Evolutionary conservation across 92 coral and sea anemone genomes (phyloP).

Genomic region (Virgularia gustaviana): DNA sequence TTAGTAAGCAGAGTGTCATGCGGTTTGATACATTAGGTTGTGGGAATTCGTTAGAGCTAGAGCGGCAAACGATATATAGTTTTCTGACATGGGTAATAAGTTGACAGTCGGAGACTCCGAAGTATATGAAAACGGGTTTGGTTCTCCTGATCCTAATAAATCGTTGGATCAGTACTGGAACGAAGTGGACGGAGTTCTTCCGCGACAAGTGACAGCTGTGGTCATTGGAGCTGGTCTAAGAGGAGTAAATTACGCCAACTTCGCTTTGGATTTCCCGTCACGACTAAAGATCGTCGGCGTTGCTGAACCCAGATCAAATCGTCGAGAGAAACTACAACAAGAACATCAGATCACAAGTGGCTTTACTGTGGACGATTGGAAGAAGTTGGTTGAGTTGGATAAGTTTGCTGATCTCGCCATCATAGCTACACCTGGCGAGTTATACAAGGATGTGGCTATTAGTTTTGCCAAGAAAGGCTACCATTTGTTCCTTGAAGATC

Average conservation of each 20-base stretch:
- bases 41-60: no score
- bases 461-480: conserved; percentile 23
- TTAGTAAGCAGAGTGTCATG: no score
- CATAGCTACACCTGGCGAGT: conserved; percentile 1
- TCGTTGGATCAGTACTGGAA: no score
- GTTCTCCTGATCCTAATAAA: no score
- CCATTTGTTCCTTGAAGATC: conserved; percentile 20
- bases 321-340: neutral
- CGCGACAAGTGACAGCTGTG: neutral
- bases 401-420: conserved; percentile 18
- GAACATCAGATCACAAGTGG: neutral
- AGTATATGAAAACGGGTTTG: no score
- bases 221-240: conserved; percentile 2
- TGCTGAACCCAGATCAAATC: neutral
- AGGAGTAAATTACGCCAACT: neutral
- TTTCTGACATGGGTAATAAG: no score
- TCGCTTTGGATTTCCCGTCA: neutral
- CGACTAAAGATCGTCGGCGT: neutral
- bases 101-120: no score
- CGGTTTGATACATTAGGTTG: no score
- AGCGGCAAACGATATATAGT: no score
- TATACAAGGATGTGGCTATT: conserved; percentile 6
- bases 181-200: no score
- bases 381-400: neutral
- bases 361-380: conserved; percentile 4